Evolutionary conservation across 2,797 vertebrate genomes (phyloP).

Genomic region (Lemur catta): DNA sequence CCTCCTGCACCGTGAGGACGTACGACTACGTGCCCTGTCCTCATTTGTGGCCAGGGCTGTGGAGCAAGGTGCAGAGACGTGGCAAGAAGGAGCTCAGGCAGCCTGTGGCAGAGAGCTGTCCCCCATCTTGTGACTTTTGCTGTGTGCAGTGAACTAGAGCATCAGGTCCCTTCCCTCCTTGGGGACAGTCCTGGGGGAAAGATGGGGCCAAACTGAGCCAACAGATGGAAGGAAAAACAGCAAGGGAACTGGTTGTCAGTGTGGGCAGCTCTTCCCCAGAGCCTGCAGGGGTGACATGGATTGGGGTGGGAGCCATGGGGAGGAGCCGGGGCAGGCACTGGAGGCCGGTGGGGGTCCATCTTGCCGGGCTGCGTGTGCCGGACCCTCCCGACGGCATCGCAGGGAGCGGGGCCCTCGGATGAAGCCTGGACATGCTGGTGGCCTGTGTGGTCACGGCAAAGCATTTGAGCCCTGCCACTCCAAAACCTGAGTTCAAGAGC

Average conservation of each 20-base stretch:
- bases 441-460: neutral
- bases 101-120: neutral
- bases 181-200: neutral
- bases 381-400: rapidly evolving
- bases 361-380: rapidly evolving
- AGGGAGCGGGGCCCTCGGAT: neutral
- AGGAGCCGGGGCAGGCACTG: neutral
- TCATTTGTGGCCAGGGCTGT: neutral
- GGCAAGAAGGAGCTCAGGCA: neutral
- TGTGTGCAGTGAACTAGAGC: neutral
- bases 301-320: neutral
- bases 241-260: neutral
- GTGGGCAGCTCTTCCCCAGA: neutral
- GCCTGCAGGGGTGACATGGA: rapidly evolving
- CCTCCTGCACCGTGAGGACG: neutral
- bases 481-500: neutral
- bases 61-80: neutral
- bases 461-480: neutral
- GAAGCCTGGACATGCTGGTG: neutral
- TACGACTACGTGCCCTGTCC: neutral
- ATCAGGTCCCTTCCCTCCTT: neutral
- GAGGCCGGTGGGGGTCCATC: neutral
- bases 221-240: neutral
- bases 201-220: too few species aligned
- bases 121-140: rapidly evolving